A percentile compares a stretch with the other conserved stretches of the same genome.
Evolutionary conservation across 2,888 invertebrate genomes (phyloP).

Genomic region (Antheraea yamamai): DNA sequence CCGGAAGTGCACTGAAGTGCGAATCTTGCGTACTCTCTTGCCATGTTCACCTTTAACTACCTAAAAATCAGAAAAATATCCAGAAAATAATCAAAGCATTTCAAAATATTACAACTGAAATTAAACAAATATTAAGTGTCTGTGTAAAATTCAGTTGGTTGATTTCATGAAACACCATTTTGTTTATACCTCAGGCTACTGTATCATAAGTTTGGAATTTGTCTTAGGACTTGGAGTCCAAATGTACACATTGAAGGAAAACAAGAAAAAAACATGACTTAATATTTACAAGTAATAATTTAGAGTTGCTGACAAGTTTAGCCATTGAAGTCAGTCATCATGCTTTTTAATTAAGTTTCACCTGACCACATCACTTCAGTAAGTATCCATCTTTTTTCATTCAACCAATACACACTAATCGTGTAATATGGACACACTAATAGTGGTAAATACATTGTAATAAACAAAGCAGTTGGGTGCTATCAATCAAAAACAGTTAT

Average conservation of each 20-base stretch:
- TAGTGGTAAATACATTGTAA: too few relatives aligned
- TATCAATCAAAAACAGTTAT: conserved; percentile 16
- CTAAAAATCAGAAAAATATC: conserved; percentile 66
- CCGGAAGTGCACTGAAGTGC: conserved; percentile 97
- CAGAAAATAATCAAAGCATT: not conserved
- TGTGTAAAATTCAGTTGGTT: not conserved
- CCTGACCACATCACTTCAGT: too few relatives aligned
- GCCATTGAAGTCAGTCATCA: not conserved
- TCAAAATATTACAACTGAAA: not conserved
- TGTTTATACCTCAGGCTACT: not conserved
- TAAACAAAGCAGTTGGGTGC: too few relatives aligned
- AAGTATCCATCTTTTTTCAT: too few relatives aligned
- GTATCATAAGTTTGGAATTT: not conserved
- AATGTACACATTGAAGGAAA: too few relatives aligned
- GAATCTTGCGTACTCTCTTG: conserved; percentile 93
- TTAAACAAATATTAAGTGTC: not conserved
- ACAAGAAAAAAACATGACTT: not conserved
- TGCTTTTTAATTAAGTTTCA: not conserved
- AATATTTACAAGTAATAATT: not conserved
- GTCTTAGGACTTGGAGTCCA: too few relatives aligned
- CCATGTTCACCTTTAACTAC: conserved; percentile 96
- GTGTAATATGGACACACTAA: too few relatives aligned
- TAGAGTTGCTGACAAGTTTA: not conserved
- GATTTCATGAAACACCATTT: not conserved
- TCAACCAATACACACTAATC: too few relatives aligned